These are phyloP conservation scores for Tragelaphus imberbis DNA, from an alignment of 2,113 vertebrate species.

Conservation along the genomic window DNA sequence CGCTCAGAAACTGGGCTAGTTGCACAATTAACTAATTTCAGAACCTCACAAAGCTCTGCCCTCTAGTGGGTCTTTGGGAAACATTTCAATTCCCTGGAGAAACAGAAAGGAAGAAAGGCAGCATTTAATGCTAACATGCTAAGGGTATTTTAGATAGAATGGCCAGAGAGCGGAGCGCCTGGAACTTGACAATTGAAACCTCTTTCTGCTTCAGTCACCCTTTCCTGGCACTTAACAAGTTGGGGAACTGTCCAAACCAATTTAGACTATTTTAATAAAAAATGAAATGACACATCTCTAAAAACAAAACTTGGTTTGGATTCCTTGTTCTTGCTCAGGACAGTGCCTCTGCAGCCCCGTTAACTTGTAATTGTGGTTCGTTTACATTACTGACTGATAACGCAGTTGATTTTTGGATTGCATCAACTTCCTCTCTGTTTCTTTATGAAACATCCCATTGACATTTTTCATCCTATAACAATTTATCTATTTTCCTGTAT, in stretches of 20 bases:
- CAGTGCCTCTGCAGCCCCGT: background rate
- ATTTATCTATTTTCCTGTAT: background rate
- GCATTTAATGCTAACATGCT: background rate
- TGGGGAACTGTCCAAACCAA: background rate
- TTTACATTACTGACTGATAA: background rate
- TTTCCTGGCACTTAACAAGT: background rate
- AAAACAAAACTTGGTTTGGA: background rate
- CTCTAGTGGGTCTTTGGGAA: conserved; percentile 46
- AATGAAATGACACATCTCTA: background rate
- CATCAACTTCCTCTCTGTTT: background rate
- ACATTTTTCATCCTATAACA: background rate
- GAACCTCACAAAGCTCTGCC: conserved; percentile 19
- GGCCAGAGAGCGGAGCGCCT: background rate
- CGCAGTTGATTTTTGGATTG: background rate
- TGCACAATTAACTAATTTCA: background rate
- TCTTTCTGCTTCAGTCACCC: background rate
- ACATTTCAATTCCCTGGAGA: background rate
- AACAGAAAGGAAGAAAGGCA: background rate
- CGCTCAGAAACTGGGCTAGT: background rate
- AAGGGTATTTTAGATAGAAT: background rate
- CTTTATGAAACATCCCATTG: background rate
- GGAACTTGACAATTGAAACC: background rate
- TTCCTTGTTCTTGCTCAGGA: background rate
- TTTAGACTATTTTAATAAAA: background rate
- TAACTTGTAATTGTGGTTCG: background rate